phyloP scores from a whole-genome alignment of 2,797 vertebrate species.

The Xyrichtys novacula region DNA sequence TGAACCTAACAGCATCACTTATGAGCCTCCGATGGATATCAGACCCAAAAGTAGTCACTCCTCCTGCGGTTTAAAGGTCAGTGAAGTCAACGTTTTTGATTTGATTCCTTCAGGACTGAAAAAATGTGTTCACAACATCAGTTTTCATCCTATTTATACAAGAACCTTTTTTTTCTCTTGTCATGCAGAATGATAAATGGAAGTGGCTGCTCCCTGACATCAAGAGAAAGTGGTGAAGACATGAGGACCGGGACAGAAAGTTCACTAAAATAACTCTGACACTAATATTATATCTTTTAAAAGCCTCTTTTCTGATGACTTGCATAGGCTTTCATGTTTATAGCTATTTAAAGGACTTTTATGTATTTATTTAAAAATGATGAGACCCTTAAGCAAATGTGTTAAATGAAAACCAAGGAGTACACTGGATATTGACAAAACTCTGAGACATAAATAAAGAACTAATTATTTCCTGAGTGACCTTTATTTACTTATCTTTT shows the following conservation, averaged over 20 bases:
- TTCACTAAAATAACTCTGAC: constrained; percentile 45
- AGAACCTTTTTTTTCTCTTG: constrained; percentile 28
- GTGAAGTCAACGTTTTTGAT: constrained; percentile 11
- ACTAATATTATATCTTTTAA: constrained; percentile 47
- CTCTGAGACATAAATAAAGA: no score
- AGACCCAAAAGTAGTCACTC: constrained; percentile 66
- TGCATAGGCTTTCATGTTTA: background rate
- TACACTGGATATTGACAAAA: background rate
- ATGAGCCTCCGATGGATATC: constrained; percentile 75
- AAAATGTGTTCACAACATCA: background rate
- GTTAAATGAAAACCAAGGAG: background rate
- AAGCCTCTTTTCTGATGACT: no score
- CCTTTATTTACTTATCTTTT: background rate
- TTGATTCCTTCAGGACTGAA: background rate
- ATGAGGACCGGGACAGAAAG: constrained; percentile 27
- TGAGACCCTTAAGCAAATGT: background rate
- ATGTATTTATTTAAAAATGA: constrained; percentile 48
- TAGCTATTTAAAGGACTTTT: background rate
- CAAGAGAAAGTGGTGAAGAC: constrained; percentile 82
- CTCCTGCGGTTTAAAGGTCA: constrained; percentile 81
- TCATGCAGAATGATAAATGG: constrained; percentile 86
- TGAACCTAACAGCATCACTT: constrained; percentile 57
- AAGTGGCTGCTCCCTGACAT: constrained; percentile 85
- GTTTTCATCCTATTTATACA: background rate
- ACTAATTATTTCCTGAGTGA: no score